Conservation (phyloP, 2,113 vertebrate species). For the Accipiter cooperii region DNA sequence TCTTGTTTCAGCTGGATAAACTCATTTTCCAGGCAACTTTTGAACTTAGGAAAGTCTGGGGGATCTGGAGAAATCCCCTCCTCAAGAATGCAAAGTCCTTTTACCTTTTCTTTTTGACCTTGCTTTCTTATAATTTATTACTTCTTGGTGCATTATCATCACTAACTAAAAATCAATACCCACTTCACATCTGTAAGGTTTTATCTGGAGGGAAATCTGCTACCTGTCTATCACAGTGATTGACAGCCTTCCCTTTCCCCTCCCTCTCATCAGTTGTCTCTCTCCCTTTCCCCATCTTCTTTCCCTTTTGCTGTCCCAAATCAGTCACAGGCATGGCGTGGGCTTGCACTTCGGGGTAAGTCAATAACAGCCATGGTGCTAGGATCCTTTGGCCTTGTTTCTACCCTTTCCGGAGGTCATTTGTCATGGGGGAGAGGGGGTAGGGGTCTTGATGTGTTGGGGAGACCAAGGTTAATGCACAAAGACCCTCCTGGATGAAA, state of each 20-base stretch:
- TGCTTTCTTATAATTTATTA: slow-evolving; percentile 75
- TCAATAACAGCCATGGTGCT: background rate
- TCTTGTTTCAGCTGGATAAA: slow-evolving; percentile 16
- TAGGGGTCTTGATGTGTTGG: background rate
- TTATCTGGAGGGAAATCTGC: slow-evolving; percentile 76
- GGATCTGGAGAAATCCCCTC: slow-evolving; percentile 42
- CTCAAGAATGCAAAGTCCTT: slow-evolving; percentile 62
- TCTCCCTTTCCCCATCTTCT: background rate
- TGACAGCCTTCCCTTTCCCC: slow-evolving; percentile 63
- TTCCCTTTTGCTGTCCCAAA: slow-evolving; percentile 47
- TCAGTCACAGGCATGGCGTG: slow-evolving; percentile 54
- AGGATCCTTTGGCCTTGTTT: background rate
- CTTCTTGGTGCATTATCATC: slow-evolving; percentile 75
- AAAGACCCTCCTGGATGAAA: slow-evolving; percentile 46
- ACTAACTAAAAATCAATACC: slow-evolving; percentile 77
- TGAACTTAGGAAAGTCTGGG: slow-evolving; percentile 63
- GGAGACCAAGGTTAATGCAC: background rate
- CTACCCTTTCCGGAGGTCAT: slow-evolving; percentile 16
- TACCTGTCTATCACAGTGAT: slow-evolving; percentile 67
- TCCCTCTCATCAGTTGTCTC: background rate
- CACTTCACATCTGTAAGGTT: slow-evolving; percentile 73
- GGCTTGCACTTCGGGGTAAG: background rate
- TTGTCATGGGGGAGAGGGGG: background rate
- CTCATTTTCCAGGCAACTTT: slow-evolving; percentile 63
- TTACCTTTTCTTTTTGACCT: slow-evolving; percentile 67